Conservation (phyloP, 53 echinoderm and acorn worm species). For the Antedon mediterranea region DNA sequence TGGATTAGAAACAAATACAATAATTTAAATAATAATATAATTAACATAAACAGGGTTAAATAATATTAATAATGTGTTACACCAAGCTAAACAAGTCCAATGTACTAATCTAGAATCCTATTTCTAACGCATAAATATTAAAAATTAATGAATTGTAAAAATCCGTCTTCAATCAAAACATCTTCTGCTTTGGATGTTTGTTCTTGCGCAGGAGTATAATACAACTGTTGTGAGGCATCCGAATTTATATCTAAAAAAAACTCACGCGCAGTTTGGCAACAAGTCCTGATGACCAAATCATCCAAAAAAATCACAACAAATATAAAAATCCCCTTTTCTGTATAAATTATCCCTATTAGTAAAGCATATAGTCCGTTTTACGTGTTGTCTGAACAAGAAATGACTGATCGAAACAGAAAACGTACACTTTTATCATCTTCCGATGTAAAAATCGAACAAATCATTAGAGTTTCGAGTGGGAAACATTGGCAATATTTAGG, state of each 20-base stretch:
- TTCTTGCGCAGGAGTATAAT: too few relatives aligned
- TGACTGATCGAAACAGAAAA: background rate
- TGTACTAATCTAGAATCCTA: too few relatives aligned
- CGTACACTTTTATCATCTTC: background rate
- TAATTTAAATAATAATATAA: too few relatives aligned
- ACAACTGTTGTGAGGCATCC: background rate
- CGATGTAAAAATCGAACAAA: background rate
- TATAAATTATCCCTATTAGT: background rate
- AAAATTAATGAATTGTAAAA: too few relatives aligned
- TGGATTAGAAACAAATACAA: too few relatives aligned
- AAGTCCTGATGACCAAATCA: background rate
- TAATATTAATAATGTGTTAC: too few relatives aligned
- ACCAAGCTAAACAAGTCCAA: too few relatives aligned
- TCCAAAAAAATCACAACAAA: background rate
- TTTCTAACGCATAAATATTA: too few relatives aligned
- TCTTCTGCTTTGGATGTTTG: too few relatives aligned
- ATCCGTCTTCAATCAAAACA: too few relatives aligned
- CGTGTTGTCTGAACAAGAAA: background rate
- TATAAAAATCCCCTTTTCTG: background rate
- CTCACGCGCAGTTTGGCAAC: background rate
- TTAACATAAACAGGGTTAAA: too few relatives aligned
- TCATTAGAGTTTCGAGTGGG: constrained; percentile 1
- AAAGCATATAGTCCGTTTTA: background rate
- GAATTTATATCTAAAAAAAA: background rate
- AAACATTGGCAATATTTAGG: background rate